These are phyloP conservation scores for Sceliomorpha sp. DNA, from an alignment of 2,888 invertebrate genomes.

Conservation along the genomic window DNA sequence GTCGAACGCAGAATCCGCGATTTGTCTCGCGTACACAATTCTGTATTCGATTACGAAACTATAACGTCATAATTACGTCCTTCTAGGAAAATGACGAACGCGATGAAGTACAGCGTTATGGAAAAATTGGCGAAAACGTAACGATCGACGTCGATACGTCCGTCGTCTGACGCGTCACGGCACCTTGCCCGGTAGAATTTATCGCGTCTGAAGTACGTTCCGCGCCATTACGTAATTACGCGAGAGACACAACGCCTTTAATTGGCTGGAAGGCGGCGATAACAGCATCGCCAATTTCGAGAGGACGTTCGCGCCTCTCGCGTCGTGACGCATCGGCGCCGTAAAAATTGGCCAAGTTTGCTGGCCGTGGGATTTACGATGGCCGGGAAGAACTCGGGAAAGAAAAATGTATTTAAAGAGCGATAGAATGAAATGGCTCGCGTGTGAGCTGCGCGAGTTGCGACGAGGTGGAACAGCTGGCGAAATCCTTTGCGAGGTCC, in stretches of 20 bases:
- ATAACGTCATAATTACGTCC: too few relatives aligned
- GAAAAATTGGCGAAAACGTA: too few relatives aligned
- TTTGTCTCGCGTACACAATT: too few relatives aligned
- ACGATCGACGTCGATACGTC: too few relatives aligned
- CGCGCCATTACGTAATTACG: conserved; percentile 44
- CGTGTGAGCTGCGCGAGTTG: conserved; percentile 3
- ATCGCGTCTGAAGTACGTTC: conserved; percentile 19
- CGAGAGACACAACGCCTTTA: conserved; percentile 58
- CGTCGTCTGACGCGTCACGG: too few relatives aligned
- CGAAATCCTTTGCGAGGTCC: conserved; percentile 21
- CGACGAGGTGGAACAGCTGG: conserved; percentile 34
- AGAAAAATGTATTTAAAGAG: conserved; percentile 38
- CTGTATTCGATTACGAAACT: too few relatives aligned
- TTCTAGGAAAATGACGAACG: too few relatives aligned
- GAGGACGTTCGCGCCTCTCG: conserved; percentile 27
- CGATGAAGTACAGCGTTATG: too few relatives aligned
- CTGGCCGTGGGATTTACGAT: background rate
- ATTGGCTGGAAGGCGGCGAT: conserved; percentile 65
- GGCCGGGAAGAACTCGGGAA: conserved; percentile 8
- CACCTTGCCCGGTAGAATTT: too few relatives aligned
- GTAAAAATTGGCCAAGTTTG: conserved; percentile 30
- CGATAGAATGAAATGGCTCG: conserved; percentile 20
- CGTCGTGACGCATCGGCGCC: conserved; percentile 1
- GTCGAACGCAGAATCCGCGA: too few relatives aligned
- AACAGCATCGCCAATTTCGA: conserved; percentile 28